Evolutionary conservation across 2,113 vertebrate genomes (phyloP).

Genomic region (Scolopax mira): DNA sequence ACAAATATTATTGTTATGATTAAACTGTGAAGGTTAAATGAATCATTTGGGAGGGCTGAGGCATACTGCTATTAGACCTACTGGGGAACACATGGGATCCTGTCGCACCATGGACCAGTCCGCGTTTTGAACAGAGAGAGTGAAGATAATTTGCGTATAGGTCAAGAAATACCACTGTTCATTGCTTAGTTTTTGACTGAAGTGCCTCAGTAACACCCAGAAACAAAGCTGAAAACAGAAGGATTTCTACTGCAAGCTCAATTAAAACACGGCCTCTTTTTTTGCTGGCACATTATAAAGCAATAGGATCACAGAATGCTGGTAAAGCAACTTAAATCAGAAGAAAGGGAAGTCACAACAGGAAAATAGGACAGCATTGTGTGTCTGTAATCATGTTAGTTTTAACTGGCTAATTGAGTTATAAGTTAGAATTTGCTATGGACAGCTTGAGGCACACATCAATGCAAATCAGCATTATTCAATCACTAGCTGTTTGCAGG

Average conservation of each 20-base stretch:
- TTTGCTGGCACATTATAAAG: neutral
- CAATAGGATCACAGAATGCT: neutral
- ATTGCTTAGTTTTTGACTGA: neutral
- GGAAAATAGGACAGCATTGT: neutral
- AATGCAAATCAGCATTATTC: neutral
- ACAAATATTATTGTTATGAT: conserved; percentile 33
- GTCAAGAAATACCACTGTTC: neutral
- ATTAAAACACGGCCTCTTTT: neutral
- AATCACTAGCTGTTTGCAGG: neutral
- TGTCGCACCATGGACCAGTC: neutral
- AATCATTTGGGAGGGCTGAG: neutral
- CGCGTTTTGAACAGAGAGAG: neutral
- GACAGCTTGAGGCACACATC: neutral
- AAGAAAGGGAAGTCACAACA: neutral
- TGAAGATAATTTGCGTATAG: neutral
- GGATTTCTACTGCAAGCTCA: neutral
- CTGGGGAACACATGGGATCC: neutral
- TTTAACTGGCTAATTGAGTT: neutral
- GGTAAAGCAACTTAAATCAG: neutral
- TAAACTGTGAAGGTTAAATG: conserved; percentile 27
- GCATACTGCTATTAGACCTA: neutral
- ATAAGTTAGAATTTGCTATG: neutral
- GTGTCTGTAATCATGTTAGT: neutral
- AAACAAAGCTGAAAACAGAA: neutral
- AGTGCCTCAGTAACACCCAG: neutral